Percentiles rank a stretch among this genome's conserved stretches.
These are phyloP conservation scores for Syngnathus floridae DNA, from an alignment of 2,113 vertebrate species.

Conservation along the genomic window DNA sequence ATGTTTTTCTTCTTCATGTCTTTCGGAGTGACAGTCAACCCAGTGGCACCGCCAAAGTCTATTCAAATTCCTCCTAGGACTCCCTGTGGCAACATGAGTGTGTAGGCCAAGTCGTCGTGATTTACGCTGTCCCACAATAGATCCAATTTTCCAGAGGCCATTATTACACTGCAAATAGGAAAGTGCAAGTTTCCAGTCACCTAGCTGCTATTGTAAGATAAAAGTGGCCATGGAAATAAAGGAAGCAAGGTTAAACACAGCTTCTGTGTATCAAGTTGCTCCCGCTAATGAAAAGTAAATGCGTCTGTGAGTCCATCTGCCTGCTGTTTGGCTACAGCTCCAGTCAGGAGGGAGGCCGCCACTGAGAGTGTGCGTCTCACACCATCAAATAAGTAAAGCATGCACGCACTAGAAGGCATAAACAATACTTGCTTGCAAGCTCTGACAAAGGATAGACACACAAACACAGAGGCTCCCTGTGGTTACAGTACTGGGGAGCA, in stretches of 20 bases:
- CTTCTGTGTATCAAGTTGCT: slow-evolving; percentile 7
- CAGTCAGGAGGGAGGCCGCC: slow-evolving; percentile 50
- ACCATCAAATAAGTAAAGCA: slow-evolving; percentile 32
- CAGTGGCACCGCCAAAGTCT: slow-evolving; percentile 24
- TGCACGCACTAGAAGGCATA: slow-evolving; percentile 20
- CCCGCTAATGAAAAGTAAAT: slow-evolving; percentile 48
- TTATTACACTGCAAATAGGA: slow-evolving; percentile 52
- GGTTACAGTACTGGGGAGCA: slow-evolving; percentile 49
- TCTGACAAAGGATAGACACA: slow-evolving; percentile 18
- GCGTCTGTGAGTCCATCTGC: slow-evolving; percentile 12
- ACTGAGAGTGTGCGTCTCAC: slow-evolving; percentile 15
- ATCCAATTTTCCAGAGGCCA: slow-evolving; percentile 50
- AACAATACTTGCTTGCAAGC: slow-evolving; percentile 38
- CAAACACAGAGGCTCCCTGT: slow-evolving; percentile 29
- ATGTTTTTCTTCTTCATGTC: slow-evolving; percentile 17
- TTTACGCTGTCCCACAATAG: slow-evolving; percentile 52
- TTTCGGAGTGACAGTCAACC: slow-evolving; percentile 33
- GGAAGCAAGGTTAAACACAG: slow-evolving; percentile 23
- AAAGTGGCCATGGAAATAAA: slow-evolving; percentile 56
- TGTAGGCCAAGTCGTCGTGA: slow-evolving; percentile 44
- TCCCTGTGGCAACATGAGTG: slow-evolving; percentile 30
- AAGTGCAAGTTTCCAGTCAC: slow-evolving; percentile 49
- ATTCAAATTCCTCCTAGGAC: slow-evolving; percentile 51
- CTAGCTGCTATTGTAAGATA: slow-evolving; percentile 56
- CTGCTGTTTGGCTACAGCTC: slow-evolving; percentile 41